phyloP scores from a whole-genome alignment of 2,797 vertebrate genomes.

The Gadopsis marmoratus region DNA sequence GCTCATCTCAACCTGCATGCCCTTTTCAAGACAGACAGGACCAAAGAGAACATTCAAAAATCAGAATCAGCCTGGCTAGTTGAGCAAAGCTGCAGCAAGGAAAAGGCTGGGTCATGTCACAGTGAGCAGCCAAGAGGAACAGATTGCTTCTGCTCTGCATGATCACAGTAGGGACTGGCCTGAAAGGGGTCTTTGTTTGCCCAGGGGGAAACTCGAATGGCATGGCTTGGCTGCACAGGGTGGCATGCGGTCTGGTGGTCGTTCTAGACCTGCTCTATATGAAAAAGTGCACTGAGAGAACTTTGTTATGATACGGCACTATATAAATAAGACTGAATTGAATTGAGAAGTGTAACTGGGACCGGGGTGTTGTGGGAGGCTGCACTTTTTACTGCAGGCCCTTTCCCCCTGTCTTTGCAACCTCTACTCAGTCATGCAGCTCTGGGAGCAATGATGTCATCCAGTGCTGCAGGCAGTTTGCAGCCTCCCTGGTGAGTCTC shows the following conservation, averaged over 20 bases:
- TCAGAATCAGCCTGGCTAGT: slow-evolving; percentile 38
- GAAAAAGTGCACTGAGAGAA: too few relatives aligned
- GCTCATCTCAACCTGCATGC: slow-evolving; percentile 30
- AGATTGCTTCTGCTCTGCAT: slow-evolving; percentile 83
- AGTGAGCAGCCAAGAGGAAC: slow-evolving; percentile 79
- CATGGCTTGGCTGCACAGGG: slow-evolving; percentile 71
- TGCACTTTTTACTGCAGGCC: slow-evolving; percentile 56
- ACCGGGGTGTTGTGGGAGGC: slow-evolving; percentile 62
- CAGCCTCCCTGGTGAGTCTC: slow-evolving; percentile 29
- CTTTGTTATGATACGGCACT: too few relatives aligned
- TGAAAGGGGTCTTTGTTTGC: slow-evolving; percentile 84
- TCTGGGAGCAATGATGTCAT: slow-evolving; percentile 66
- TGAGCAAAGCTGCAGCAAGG: slow-evolving; percentile 49
- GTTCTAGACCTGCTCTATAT: too few relatives aligned
- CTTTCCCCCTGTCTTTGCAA: slow-evolving; percentile 37
- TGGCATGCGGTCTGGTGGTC: slow-evolving; percentile 71
- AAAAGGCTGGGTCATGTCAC: slow-evolving; percentile 78
- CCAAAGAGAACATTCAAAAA: slow-evolving; percentile 51
- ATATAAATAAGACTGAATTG: too few relatives aligned
- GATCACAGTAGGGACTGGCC: slow-evolving; percentile 71
- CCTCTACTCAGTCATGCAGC: slow-evolving; percentile 54
- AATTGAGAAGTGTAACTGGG: slow-evolving; percentile 46
- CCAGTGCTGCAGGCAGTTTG: slow-evolving; percentile 33
- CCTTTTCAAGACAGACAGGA: slow-evolving; percentile 58
- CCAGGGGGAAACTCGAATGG: slow-evolving; percentile 68